Conservation (phyloP, 2,113 vertebrate species). For the Athene cunicularia region DNA sequence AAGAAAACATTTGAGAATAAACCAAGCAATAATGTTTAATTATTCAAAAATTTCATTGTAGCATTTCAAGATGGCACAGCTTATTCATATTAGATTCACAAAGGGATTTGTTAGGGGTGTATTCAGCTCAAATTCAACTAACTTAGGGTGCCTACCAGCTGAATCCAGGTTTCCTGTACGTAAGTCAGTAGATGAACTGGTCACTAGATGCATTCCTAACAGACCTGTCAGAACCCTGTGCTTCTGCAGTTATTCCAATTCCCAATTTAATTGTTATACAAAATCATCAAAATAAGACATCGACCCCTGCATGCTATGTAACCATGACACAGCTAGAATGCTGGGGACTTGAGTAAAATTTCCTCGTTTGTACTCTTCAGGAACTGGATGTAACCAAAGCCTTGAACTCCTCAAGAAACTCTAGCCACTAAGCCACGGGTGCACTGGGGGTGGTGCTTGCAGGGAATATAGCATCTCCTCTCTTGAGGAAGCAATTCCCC, state of each 20-base stretch:
- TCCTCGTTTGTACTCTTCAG: background rate
- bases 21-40: conserved; percentile 1
- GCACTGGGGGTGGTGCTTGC: background rate
- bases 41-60: background rate
- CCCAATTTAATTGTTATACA: background rate
- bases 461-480: background rate
- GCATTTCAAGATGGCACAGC: background rate
- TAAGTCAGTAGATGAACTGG: background rate
- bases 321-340: background rate
- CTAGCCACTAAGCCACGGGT: background rate
- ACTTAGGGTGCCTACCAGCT: background rate
- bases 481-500: background rate
- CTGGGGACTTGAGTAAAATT: background rate
- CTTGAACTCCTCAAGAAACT: background rate
- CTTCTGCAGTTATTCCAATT: background rate
- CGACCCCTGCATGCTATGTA: background rate
- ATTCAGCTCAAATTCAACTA: background rate
- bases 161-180: background rate
- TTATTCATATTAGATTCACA: background rate
- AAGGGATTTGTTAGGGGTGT: background rate
- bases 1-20: background rate
- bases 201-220: background rate
- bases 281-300: background rate
- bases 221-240: background rate
- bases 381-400: background rate